Conservation (phyloP, 2,888 invertebrate species). For the Dinocampus coccinellae region DNA sequence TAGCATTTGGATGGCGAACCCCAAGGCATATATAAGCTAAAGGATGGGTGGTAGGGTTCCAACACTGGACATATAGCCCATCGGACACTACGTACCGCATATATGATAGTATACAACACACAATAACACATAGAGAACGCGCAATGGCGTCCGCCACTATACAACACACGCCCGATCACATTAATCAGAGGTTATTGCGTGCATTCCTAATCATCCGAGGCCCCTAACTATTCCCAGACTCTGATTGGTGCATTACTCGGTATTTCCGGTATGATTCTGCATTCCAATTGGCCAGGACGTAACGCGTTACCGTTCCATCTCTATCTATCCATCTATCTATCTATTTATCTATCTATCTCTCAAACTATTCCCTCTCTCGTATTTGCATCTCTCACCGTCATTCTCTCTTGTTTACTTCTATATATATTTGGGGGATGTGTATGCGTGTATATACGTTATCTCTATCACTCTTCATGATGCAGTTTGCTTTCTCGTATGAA, state of each 20-base stretch:
- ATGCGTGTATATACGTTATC: not conserved
- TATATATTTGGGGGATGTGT: too few relatives aligned
- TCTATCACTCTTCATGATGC: not conserved
- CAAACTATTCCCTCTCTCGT: slow-evolving; percentile 24
- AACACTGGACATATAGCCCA: slow-evolving; percentile 36
- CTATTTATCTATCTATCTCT: slow-evolving; percentile 23
- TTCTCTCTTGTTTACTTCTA: slow-evolving; percentile 1
- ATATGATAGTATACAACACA: slow-evolving; percentile 26
- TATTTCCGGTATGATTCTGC: slow-evolving; percentile 69
- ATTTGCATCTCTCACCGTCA: slow-evolving; percentile 14
- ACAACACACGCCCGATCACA: slow-evolving; percentile 67
- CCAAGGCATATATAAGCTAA: slow-evolving; percentile 55
- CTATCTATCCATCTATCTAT: slow-evolving; percentile 30
- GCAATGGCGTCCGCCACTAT: slow-evolving; percentile 34
- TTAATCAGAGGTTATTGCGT: slow-evolving; percentile 71
- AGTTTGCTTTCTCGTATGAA: not conserved
- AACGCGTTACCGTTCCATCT: slow-evolving; percentile 49
- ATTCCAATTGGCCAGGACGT: slow-evolving; percentile 66
- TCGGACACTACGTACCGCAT: slow-evolving; percentile 47
- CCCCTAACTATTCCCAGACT: slow-evolving; percentile 69
- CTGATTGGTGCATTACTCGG: slow-evolving; percentile 70
- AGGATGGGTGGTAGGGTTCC: slow-evolving; percentile 55
- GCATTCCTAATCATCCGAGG: slow-evolving; percentile 70
- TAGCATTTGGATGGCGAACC: slow-evolving; percentile 18
- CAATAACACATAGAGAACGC: slow-evolving; percentile 37